Conservation (phyloP, 2,888 invertebrate species). For the Nasonovia ribisnigri region DNA sequence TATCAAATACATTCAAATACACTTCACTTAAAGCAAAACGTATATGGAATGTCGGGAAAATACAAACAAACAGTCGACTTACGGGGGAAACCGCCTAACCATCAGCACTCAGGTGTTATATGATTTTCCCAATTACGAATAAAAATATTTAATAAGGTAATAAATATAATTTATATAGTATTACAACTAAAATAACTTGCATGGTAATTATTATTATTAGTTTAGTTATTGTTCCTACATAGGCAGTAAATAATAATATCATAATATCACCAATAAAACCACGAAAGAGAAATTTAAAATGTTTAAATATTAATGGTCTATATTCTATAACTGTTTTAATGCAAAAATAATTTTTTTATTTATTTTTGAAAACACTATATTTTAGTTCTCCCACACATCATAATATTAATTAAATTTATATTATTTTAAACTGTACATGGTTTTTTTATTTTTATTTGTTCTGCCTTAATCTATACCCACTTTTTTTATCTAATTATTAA, state of each 20-base stretch:
- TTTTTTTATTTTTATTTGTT: neutral
- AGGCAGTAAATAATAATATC: neutral
- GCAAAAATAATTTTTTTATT: neutral
- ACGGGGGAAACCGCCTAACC: too few species aligned
- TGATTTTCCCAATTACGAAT: neutral
- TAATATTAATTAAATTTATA: neutral
- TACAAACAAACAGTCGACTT: too few species aligned
- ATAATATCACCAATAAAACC: neutral
- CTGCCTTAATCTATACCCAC: neutral
- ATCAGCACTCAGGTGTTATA: too few species aligned
- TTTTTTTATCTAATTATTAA: neutral
- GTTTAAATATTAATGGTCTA: neutral
- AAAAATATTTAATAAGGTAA: neutral
- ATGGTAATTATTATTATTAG: neutral
- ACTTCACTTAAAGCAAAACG: too few species aligned
- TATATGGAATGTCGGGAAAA: too few species aligned
- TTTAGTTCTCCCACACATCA: neutral
- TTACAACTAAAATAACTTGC: neutral
- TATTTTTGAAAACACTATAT: neutral
- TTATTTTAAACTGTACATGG: slow-evolving; percentile 13
- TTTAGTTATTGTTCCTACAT: neutral
- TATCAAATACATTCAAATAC: too few species aligned
- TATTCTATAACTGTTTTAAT: neutral
- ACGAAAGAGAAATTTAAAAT: neutral
- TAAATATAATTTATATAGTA: neutral